Percentiles rank a stretch among this genome's conserved stretches.
phyloP scores from a whole-genome alignment of 2,797 vertebrate species.

The Strix occidentalis region DNA sequence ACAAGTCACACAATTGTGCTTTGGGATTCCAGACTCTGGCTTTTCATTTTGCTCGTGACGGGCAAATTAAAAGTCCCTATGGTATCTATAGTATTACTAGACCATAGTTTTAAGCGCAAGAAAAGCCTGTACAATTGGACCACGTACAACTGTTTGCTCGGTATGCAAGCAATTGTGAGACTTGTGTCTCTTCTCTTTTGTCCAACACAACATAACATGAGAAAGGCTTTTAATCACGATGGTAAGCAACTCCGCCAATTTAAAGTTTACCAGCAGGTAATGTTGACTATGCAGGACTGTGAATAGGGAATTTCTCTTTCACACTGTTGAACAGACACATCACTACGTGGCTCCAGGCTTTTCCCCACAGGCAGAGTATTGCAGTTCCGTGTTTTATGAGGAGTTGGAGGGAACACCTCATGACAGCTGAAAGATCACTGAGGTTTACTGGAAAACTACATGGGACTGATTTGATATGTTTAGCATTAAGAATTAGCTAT shows the following conservation, averaged over 20 bases:
- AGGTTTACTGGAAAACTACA: neutral
- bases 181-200: neutral
- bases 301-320: neutral
- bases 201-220: neutral
- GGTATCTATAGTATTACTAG: neutral
- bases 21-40: neutral
- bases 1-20: neutral
- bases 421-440: neutral
- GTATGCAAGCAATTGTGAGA: neutral
- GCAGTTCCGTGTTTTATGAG: neutral
- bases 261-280: conserved; percentile 18
- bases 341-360: neutral
- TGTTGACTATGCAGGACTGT: neutral
- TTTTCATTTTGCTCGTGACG: neutral
- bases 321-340: neutral
- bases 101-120: neutral
- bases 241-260: neutral
- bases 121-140: neutral
- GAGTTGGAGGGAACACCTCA: neutral
- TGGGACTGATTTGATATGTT: neutral
- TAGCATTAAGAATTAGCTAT: neutral
- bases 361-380: neutral
- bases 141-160: neutral
- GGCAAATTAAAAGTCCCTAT: neutral
- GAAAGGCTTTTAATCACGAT: conserved; percentile 6